These are phyloP conservation scores for Drosophila aff. DNA, from an alignment of 1,140 invertebrate species.

Conservation along the genomic window DNA sequence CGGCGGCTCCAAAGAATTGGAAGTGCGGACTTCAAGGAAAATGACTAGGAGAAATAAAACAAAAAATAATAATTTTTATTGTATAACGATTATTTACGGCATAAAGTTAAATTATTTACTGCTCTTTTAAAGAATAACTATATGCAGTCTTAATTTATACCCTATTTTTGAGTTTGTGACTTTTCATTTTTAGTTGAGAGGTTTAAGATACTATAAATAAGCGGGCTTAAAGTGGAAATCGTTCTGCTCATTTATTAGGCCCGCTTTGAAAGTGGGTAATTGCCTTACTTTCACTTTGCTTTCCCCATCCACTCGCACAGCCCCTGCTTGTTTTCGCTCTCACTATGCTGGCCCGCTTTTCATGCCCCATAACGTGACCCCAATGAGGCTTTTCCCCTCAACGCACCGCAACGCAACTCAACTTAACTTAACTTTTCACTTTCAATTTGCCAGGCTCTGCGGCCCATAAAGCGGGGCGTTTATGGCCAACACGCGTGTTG, in stretches of 20 bases:
- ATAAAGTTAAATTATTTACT: background rate
- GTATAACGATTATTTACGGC: background rate
- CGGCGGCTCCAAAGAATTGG: conserved; percentile 59
- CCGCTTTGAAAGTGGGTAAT: conserved; percentile 46
- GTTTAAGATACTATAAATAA: background rate
- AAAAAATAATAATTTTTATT: background rate
- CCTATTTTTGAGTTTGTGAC: background rate
- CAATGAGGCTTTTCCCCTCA: conserved; percentile 51
- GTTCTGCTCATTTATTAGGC: conserved; percentile 35
- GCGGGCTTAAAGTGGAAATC: conserved; percentile 9
- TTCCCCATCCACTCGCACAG: conserved; percentile 1
- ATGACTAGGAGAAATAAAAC: background rate
- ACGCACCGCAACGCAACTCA: conserved; percentile 19
- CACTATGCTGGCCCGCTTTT: conserved; percentile 46
- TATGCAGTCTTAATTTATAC: background rate
- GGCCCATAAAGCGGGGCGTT: conserved; percentile 73
- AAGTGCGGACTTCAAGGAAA: conserved; percentile 11
- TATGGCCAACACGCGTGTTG: conserved; percentile 77
- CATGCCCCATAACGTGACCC: conserved; percentile 55
- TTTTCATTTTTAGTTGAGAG: background rate
- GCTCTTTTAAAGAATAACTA: background rate
- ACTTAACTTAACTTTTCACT: conserved; percentile 76
- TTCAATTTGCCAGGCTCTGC: conserved; percentile 74
- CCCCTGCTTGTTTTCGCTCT: background rate
- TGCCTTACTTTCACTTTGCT: conserved; percentile 40